Evolutionary conservation across 2,888 invertebrate genomes (phyloP).

Genomic region (Xanthostigma xanthostigma): DNA sequence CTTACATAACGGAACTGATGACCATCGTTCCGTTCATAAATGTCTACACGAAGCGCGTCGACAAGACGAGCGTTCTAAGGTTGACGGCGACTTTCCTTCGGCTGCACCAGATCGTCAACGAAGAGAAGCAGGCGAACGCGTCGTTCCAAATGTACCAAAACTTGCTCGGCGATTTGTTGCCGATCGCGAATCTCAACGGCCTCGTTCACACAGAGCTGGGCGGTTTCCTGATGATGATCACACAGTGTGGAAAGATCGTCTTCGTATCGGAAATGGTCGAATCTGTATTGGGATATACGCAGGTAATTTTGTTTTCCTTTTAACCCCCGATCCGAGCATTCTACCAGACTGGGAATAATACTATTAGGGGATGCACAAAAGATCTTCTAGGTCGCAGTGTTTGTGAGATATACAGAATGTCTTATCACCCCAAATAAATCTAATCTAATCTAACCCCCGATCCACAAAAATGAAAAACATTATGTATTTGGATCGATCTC

Average conservation of each 20-base stretch:
- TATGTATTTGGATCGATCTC: no score
- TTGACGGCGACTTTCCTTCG: conserved; percentile 75
- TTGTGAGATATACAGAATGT: no score
- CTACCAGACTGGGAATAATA: no score
- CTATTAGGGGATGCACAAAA: no score
- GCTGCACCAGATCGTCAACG: conserved; percentile 42
- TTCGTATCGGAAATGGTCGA: conserved; percentile 75
- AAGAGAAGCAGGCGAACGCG: conserved; percentile 20
- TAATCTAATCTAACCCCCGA: no score
- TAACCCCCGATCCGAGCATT: no score
- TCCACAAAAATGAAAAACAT: no score
- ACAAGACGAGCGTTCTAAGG: conserved; percentile 81
- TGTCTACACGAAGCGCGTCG: conserved; percentile 67
- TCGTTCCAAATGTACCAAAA: neutral
- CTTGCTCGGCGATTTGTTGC: neutral
- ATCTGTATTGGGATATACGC: conserved; percentile 70
- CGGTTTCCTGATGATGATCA: conserved; percentile 68
- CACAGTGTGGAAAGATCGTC: conserved; percentile 68
- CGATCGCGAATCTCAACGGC: conserved; percentile 31
- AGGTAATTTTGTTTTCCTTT: conserved; percentile 34
- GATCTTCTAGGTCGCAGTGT: no score
- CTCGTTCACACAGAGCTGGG: conserved; percentile 44
- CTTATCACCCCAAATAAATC: no score
- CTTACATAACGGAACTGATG: conserved; percentile 68
- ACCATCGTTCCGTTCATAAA: conserved; percentile 71